These are phyloP conservation scores for Illadopsis cleaveri DNA, from an alignment of 2,113 vertebrate genomes.

Conservation along the genomic window DNA sequence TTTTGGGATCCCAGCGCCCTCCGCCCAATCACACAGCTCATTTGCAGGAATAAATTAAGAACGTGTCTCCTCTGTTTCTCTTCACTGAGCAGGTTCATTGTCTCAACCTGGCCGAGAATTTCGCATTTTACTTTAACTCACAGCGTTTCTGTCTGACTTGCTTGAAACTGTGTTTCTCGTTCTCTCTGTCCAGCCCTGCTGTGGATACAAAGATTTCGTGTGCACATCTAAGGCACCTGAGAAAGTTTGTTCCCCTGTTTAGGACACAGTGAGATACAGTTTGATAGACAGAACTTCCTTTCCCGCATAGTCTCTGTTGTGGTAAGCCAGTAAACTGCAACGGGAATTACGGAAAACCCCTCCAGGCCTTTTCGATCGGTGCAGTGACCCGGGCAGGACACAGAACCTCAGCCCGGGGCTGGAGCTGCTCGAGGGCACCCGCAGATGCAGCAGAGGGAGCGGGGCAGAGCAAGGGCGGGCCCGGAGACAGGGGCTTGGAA, in stretches of 20 bases:
- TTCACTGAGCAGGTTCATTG: not conserved
- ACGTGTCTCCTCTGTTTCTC: not conserved
- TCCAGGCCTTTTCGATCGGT: not conserved
- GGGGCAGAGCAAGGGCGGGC: no score
- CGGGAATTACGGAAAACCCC: not conserved
- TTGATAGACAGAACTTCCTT: accelerated
- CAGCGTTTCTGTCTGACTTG: not conserved
- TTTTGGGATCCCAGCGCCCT: not conserved
- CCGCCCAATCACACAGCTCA: no score
- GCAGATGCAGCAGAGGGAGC: not conserved
- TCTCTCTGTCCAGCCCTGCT: not conserved
- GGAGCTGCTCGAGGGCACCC: not conserved
- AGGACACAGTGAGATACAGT: accelerated
- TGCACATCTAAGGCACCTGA: accelerated
- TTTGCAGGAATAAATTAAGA: not conserved
- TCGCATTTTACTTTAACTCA: not conserved
- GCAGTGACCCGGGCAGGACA: not conserved
- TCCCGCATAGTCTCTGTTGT: not conserved
- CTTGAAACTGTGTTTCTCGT: not conserved
- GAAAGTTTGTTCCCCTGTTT: not conserved
- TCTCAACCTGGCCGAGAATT: not conserved
- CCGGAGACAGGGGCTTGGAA: accelerated
- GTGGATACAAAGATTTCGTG: not conserved
- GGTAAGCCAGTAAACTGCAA: accelerated
- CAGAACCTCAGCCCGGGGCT: not conserved